These are phyloP conservation scores for Mastomys coucha DNA, from an alignment of 2,113 vertebrate genomes.

Conservation along the genomic window DNA sequence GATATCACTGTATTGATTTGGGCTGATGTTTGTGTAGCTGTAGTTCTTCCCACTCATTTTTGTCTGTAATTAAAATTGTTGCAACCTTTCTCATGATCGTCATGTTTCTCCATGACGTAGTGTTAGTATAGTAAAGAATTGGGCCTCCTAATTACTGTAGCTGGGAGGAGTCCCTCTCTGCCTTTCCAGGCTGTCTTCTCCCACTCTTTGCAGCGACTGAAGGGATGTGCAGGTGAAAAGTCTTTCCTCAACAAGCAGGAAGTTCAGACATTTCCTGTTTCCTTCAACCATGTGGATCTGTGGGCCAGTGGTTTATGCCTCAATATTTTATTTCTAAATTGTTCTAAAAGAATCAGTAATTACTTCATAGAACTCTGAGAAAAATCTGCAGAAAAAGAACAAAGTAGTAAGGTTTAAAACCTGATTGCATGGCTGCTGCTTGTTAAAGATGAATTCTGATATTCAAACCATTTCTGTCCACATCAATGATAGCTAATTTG, in stretches of 20 bases:
- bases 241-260: background rate
- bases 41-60: constrained; percentile 18
- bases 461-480: background rate
- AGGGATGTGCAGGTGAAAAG: constrained; percentile 53
- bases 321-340: constrained; percentile 20
- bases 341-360: constrained; percentile 7
- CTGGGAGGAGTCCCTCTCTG: background rate
- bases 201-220: background rate
- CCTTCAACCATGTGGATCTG: background rate
- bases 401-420: background rate
- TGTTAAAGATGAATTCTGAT: background rate
- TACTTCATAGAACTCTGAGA: constrained; percentile 12
- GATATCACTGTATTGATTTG: background rate
- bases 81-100: background rate
- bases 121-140: background rate
- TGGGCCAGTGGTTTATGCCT: background rate
- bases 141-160: background rate
- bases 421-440: background rate
- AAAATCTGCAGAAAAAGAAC: constrained; percentile 15
- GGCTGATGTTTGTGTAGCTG: background rate
- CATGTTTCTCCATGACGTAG: background rate
- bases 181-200: background rate
- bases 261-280: constrained; percentile 26
- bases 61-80: constrained; percentile 36
- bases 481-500: background rate